A percentile compares a stretch with the other conserved stretches of the same genome.
These are phyloP conservation scores for Calameuta idolon DNA, from an alignment of 2,888 invertebrate genomes.

Conservation along the genomic window DNA sequence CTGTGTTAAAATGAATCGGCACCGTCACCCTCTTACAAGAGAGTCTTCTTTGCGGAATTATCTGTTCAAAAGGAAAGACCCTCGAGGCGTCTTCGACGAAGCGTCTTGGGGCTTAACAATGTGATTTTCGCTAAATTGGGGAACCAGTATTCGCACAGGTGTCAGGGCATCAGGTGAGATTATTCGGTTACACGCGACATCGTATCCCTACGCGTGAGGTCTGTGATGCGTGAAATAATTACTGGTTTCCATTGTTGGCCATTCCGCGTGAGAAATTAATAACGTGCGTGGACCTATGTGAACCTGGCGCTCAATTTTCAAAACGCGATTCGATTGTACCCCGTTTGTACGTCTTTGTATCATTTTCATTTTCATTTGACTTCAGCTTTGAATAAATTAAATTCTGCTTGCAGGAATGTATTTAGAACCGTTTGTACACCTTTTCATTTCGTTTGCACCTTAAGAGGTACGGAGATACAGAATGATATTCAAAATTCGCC, in stretches of 20 bases:
- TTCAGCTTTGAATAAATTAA: no score
- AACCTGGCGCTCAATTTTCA: no score
- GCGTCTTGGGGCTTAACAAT: neutral
- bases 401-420: no score
- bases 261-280: constrained; percentile 14
- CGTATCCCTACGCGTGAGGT: neutral
- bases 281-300: neutral
- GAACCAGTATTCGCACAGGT: neutral
- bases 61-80: neutral
- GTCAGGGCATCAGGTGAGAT: neutral
- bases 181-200: neutral
- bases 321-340: no score
- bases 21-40: neutral
- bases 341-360: no score
- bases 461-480: no score
- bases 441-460: no score
- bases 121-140: neutral
- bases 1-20: neutral
- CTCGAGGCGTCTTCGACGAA: neutral
- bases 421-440: no score
- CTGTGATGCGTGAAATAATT: neutral
- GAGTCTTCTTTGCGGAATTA: neutral
- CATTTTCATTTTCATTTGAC: no score
- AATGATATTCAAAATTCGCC: no score
- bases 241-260: constrained; percentile 29